Conservation (phyloP, 2,888 invertebrate species). For the Trichopoda pennipes region DNA sequence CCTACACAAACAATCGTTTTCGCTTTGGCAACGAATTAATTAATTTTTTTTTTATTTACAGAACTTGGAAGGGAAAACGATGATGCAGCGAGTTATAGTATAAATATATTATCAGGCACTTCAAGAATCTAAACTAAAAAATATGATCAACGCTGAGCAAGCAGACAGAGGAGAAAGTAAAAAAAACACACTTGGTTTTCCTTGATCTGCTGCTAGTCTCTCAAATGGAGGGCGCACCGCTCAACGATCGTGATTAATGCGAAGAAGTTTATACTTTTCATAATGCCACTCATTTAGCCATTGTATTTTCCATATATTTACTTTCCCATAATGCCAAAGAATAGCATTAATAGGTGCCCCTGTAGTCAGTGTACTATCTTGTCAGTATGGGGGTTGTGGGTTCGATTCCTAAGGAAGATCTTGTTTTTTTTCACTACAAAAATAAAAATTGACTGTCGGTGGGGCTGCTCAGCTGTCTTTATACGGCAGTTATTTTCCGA, state of each 20-base stretch:
- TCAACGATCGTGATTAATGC: slow-evolving; percentile 82
- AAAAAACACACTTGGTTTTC: slow-evolving; percentile 81
- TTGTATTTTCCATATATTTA: slow-evolving; percentile 82
- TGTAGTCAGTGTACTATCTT: too few relatives aligned
- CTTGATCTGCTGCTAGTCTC: slow-evolving; percentile 82
- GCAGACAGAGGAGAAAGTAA: slow-evolving; percentile 72
- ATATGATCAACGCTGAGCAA: slow-evolving; percentile 69
- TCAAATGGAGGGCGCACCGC: slow-evolving; percentile 79
- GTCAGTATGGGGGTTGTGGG: too few relatives aligned
- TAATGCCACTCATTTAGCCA: slow-evolving; percentile 83
- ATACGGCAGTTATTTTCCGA: too few relatives aligned
- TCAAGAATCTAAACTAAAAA: slow-evolving; percentile 70
- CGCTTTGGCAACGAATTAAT: slow-evolving; percentile 77
- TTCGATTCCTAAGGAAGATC: too few relatives aligned
- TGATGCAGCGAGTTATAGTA: slow-evolving; percentile 75
- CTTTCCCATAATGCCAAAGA: slow-evolving; percentile 82
- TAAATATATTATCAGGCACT: slow-evolving; percentile 74
- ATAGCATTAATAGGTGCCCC: too few relatives aligned
- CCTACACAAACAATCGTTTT: slow-evolving; percentile 78
- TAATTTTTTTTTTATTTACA: slow-evolving; percentile 72
- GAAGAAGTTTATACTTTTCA: slow-evolving; percentile 84
- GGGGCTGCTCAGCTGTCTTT: too few relatives aligned
- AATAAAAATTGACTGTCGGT: too few relatives aligned
- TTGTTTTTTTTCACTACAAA: too few relatives aligned
- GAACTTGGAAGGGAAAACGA: slow-evolving; percentile 70